Conservation (phyloP, 1,140 invertebrate species). For the Amyelois transitella region DNA sequence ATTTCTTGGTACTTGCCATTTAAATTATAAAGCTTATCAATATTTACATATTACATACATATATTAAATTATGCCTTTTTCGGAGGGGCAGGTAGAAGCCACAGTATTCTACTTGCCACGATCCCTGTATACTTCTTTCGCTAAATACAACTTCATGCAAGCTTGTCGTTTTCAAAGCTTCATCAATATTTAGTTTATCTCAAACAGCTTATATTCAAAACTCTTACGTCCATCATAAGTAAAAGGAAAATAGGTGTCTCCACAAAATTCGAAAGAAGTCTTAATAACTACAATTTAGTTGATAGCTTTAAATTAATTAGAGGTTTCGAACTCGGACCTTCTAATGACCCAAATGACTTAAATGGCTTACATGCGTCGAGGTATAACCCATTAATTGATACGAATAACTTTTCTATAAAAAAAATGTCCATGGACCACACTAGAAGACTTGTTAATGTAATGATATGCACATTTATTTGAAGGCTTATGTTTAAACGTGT, state of each 20-base stretch:
- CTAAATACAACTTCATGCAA: too few species aligned
- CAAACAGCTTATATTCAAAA: too few species aligned
- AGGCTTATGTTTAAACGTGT: conserved; percentile 13
- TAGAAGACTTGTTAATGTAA: conserved; percentile 58
- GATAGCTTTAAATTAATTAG: conserved; percentile 54
- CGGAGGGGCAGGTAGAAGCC: too few species aligned
- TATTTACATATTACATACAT: too few species aligned
- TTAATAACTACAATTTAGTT: conserved; percentile 44
- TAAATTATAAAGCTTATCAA: too few species aligned
- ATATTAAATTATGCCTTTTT: too few species aligned
- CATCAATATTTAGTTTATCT: too few species aligned
- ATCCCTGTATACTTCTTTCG: too few species aligned
- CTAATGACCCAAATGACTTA: conserved; percentile 54
- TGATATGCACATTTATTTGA: conserved; percentile 71
- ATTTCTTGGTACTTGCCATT: too few species aligned
- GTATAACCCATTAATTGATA: conserved; percentile 48
- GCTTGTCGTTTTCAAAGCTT: too few species aligned
- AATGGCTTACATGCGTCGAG: conserved; percentile 44
- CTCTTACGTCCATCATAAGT: too few species aligned
- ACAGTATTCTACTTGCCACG: too few species aligned
- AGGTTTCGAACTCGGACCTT: conserved; percentile 42
- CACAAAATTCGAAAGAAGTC: not conserved
- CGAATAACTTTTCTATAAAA: conserved; percentile 34
- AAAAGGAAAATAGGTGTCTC: not conserved
- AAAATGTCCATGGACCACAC: conserved; percentile 59